These are phyloP conservation scores for Philhelius pedissequus DNA, from an alignment of 2,888 invertebrate genomes.

Conservation along the genomic window DNA sequence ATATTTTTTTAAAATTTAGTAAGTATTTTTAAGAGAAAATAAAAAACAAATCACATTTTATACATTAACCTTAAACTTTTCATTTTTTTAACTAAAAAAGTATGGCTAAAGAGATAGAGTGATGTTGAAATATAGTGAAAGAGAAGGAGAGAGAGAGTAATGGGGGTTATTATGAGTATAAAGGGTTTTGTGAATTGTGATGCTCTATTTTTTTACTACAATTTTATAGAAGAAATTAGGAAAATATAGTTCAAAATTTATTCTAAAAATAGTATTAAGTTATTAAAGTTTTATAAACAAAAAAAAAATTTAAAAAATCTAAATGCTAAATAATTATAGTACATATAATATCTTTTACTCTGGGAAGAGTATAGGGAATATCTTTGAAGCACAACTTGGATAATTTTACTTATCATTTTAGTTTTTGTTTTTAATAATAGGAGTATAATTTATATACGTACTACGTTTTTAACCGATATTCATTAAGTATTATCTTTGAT, in stretches of 20 bases:
- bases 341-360: too few species aligned
- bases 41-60: neutral
- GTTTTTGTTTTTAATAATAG: too few species aligned
- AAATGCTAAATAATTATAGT: neutral
- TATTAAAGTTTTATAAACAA: slow-evolving; percentile 3
- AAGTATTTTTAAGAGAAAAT: neutral
- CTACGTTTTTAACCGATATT: too few species aligned
- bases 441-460: too few species aligned
- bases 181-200: slow-evolving; percentile 39
- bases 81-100: slow-evolving; percentile 35
- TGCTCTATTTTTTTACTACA: slow-evolving; percentile 40
- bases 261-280: slow-evolving; percentile 2
- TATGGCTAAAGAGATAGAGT: slow-evolving; percentile 59
- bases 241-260: neutral
- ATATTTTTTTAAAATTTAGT: neutral
- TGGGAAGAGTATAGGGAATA: neutral
- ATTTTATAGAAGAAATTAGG: slow-evolving; percentile 14
- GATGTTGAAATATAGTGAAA: slow-evolving; percentile 65
- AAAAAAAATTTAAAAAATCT: neutral
- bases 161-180: slow-evolving; percentile 51
- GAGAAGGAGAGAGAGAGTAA: slow-evolving; percentile 51
- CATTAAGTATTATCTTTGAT: too few species aligned
- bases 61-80: slow-evolving; percentile 53
- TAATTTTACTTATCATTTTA: too few species aligned
- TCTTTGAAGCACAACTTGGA: too few species aligned